Evolutionary conservation across 2,888 invertebrate species (phyloP).

Genomic region (Leptinotarsa haldemani): DNA sequence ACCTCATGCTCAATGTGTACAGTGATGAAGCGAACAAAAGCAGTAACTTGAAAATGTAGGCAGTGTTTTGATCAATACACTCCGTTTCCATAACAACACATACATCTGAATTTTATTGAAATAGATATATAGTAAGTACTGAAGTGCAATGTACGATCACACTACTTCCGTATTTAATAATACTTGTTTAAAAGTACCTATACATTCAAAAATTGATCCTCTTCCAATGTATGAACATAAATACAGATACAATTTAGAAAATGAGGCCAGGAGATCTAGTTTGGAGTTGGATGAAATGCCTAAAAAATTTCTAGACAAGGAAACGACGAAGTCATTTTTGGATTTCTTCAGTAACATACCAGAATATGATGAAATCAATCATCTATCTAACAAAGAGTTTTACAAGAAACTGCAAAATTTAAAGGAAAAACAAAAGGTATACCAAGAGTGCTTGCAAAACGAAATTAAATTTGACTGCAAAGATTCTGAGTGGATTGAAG

Average conservation of each 20-base stretch:
- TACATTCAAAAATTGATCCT: slow-evolving; percentile 79
- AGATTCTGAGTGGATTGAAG: slow-evolving; percentile 59
- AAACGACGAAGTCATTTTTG: slow-evolving; percentile 72
- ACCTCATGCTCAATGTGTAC: no score
- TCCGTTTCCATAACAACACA: slow-evolving; percentile 23
- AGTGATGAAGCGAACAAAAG: not conserved
- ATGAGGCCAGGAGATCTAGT: slow-evolving; percentile 56
- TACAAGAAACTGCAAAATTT: slow-evolving; percentile 77
- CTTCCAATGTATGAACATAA: slow-evolving; percentile 77
- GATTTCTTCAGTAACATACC: slow-evolving; percentile 84
- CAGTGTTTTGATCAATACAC: slow-evolving; percentile 16
- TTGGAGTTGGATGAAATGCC: slow-evolving; percentile 53
- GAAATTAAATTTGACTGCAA: slow-evolving; percentile 56
- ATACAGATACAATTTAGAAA: slow-evolving; percentile 60
- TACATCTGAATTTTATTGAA: not conserved
- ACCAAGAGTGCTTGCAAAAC: slow-evolving; percentile 59
- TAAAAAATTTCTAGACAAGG: slow-evolving; percentile 62
- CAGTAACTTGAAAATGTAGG: not conserved
- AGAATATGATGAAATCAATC: slow-evolving; percentile 81
- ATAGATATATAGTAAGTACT: slow-evolving; percentile 10
- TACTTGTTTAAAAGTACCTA: slow-evolving; percentile 78
- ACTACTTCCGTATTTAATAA: slow-evolving; percentile 75
- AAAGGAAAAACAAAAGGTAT: slow-evolving; percentile 72
- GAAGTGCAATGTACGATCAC: slow-evolving; percentile 62
- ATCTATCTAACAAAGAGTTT: slow-evolving; percentile 80